Base-by-base conservation (phyloP, 2,797 vertebrate genomes). In the Sorex maritimensis region DNA sequence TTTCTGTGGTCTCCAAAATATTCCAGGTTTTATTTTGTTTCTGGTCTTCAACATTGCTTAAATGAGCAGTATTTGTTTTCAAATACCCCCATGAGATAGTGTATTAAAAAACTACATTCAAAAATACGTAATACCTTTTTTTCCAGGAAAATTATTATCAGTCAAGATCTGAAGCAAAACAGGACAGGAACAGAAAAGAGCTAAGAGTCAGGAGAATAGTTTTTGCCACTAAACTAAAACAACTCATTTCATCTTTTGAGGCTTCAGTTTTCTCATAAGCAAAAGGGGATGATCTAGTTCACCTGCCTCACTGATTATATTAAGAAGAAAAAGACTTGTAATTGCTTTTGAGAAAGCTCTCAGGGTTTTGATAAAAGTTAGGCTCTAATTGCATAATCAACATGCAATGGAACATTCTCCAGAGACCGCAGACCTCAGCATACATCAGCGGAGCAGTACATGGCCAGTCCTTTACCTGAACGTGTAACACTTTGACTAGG, bases 221-320 rank as follows among this genome's bases (percentile, higher is more conserved):
- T 44, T 75, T 82, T 81, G 3, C 15, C 28, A 87, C 41, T 79
- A 74, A 90, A 74, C 7, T 68, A 72, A 74, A 90, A 78, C 28
- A 63, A 77, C n/a, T 80, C 0, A 26, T n/a, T 75, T 84, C 74
- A 71, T 4, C 15, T 88, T 91, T 63, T 23, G 21, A 12, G 6
- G 5, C 46, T 93, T 90, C 3, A 52, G 12, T 79, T 52, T 88
- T 84, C 34, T 90, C 30, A 49, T 52, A 38, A 6, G 0, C 79
- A 89, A 93, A 80, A 63, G 0, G 5, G 2, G 6, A 65, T 44
- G 34, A 46, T 24, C 52, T 12, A 65, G 17, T 86, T 88, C 26
- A 63, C 69, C 13, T 90, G 24, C 23, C n/a, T 88, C 17, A 10
- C 6, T 34, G 8, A 10, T 15, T 81, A 10, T 19, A 28, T 23